Evolutionary conservation across 2,888 invertebrate genomes (phyloP).

Genomic region (Dicycla oo): DNA sequence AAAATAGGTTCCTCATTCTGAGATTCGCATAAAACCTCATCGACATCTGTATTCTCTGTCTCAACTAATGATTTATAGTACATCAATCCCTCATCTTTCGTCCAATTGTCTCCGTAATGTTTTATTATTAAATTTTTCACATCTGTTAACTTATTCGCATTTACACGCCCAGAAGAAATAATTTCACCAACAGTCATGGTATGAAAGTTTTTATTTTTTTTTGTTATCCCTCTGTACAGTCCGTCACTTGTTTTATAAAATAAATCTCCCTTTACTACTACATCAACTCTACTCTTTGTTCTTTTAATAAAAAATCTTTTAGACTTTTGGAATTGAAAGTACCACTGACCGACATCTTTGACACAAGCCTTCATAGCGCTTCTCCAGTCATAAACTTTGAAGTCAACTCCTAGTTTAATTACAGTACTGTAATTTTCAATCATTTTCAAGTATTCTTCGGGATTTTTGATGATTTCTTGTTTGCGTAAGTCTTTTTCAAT

Average conservation of each 20-base stretch:
- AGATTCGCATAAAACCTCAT: conserved; percentile 20
- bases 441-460: conserved; percentile 61
- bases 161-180: conserved; percentile 30
- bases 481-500: conserved; percentile 63
- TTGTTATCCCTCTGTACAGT: conserved; percentile 31
- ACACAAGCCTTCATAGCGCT: conserved; percentile 40
- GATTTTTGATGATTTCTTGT: conserved; percentile 51
- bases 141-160: conserved; percentile 34
- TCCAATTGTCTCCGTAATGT: conserved; percentile 38
- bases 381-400: conserved; percentile 56
- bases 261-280: conserved; percentile 42
- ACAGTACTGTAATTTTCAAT: conserved; percentile 48
- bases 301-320: conserved; percentile 40
- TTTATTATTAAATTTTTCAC: conserved; percentile 39
- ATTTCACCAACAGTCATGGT: conserved; percentile 28
- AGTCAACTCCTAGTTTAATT: conserved; percentile 38
- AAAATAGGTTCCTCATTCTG: conserved; percentile 26
- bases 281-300: conserved; percentile 34
- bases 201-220: conserved; percentile 35
- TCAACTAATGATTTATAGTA: conserved; percentile 34
- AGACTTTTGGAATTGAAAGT: conserved; percentile 39
- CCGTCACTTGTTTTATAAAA: conserved; percentile 31
- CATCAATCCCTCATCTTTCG: conserved; percentile 31
- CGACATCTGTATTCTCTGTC: conserved; percentile 23
- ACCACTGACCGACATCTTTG: conserved; percentile 51